Evolutionary conservation across 2,888 invertebrate genomes (phyloP).

Genomic region (Lymantria dispar): DNA sequence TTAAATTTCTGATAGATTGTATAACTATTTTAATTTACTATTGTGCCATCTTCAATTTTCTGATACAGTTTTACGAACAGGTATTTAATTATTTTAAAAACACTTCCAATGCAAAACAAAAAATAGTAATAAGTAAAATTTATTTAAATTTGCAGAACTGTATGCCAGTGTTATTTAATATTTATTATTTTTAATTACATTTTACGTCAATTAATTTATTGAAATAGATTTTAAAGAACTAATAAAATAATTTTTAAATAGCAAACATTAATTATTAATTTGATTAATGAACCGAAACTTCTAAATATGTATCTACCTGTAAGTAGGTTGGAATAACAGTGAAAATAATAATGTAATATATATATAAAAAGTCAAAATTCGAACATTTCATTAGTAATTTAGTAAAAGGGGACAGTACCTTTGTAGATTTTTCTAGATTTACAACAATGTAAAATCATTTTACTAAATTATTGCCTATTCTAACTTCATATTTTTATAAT

Average conservation of each 20-base stretch:
- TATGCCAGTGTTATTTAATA: constrained; percentile 28
- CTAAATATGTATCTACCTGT: constrained; percentile 5
- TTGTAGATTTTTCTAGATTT: constrained; percentile 28
- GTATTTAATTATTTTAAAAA: background rate
- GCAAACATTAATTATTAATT: constrained; percentile 16
- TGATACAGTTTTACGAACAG: background rate
- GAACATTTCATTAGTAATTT: constrained; percentile 42
- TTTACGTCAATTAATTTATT: constrained; percentile 52
- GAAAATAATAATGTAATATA: constrained; percentile 33
- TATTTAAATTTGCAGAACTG: background rate
- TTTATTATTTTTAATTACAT: constrained; percentile 19
- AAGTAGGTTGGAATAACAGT: constrained; percentile 21
- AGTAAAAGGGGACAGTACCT: constrained; percentile 18
- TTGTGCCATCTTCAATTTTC: constrained; percentile 36
- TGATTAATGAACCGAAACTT: constrained; percentile 11
- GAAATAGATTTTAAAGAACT: constrained; percentile 19
- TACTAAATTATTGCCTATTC: too few species aligned
- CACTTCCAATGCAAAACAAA: background rate
- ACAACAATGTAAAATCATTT: background rate
- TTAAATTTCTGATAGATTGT: constrained; percentile 52
- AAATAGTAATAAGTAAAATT: background rate
- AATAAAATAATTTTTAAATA: constrained; percentile 14
- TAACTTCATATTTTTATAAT: too few species aligned
- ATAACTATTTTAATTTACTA: constrained; percentile 46
- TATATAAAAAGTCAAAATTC: constrained; percentile 35